Evolutionary conservation across 1,140 invertebrate species (phyloP), one percentile per base, ranked within the genome.

Genomic region (Teleopsis dalmanni): DNA sequence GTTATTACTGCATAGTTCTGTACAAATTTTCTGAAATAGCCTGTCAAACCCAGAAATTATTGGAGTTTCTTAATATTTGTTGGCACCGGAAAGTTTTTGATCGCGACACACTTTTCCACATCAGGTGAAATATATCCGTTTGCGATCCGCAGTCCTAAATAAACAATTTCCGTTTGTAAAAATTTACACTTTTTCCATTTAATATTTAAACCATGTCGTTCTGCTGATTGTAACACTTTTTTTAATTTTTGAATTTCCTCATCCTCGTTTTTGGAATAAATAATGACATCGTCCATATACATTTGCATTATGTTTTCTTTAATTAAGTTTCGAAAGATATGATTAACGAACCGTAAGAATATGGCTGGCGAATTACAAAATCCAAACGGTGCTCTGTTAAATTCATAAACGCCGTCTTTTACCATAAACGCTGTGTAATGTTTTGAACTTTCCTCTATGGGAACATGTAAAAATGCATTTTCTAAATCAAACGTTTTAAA

Each of bases 51-150:
- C 18, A 51, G 16, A 23, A 51, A 40, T 13, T 2, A 16, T 25
- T 47, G 45, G 8, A 47, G 7, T 10, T 22, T 1, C 16, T 51
- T 51, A 11, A 45, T 22, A 19, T 36, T 38, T 27, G 33, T 23
- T 13, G 37, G 65, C 37, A 31, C n/a, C 1, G 57, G 56, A 50
- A 65, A 62, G 10, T 61, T 54, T 41, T 42, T 50, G 18, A 47
- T 58, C 56, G 51, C 55, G 55, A 22, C 52, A 33, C 25, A 42
- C 46, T 42, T 57, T 31, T 25, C 61, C 1, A 55, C 50, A 42
- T 60, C 57, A 1, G 60, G 57, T 27, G 34, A 34, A 19, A 66
- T 50, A 13, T 57, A 64, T n/a, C 59, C 18, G 7, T 40, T 11
- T 21, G 22, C 25, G 5, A 46, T 25, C 4, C 55, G 33, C 23